Evolutionary conservation across 2,888 invertebrate genomes (phyloP), one percentile per base, ranked within the genome.

Genomic region (Invenusta paracnida): DNA sequence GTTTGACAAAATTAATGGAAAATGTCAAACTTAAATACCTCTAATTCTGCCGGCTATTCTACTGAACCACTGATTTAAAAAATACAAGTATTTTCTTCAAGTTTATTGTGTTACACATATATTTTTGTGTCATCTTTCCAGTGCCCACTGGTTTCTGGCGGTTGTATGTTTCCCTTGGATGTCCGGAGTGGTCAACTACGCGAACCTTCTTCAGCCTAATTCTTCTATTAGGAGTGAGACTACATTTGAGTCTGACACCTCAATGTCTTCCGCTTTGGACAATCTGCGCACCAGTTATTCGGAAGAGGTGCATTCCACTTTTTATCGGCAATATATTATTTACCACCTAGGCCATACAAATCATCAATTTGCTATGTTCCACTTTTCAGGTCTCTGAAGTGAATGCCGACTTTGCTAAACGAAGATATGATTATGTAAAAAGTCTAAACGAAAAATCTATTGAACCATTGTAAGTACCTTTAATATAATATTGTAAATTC

Each of bases 81-180:
- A n/a, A n/a, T n/a, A n/a, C n/a, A n/a, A n/a, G n/a, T n/a, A n/a
- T n/a, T n/a, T n/a, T n/a, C n/a, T n/a, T n/a, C n/a, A n/a, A n/a
- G n/a, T n/a, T n/a, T n/a, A n/a, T n/a, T n/a, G n/a, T n/a, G n/a
- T n/a, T n/a, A n/a, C n/a, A n/a, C n/a, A n/a, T n/a, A n/a, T n/a
- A n/a, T n/a, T n/a, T n/a, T n/a, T n/a, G n/a, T n/a, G n/a, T n/a
- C n/a, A 48, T 48, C 48, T 79, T 11, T 91, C 29, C 89, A 94
- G 94, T 88, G 93, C 95, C 81, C 98, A 98, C 93, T 98, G 98
- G 98, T 98, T 96, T 92, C 93, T 99, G 89, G 97, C 97, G 0
- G 96, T 98, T 83, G 95, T 99, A 86, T 98, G 98, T 91, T 98
- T 95, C 91, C 97, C 98, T 81, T 94, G 95, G 85, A 92, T 96